Evolutionary conservation across 2,888 invertebrate species (phyloP).

Genomic region (Agrotis segetum): DNA sequence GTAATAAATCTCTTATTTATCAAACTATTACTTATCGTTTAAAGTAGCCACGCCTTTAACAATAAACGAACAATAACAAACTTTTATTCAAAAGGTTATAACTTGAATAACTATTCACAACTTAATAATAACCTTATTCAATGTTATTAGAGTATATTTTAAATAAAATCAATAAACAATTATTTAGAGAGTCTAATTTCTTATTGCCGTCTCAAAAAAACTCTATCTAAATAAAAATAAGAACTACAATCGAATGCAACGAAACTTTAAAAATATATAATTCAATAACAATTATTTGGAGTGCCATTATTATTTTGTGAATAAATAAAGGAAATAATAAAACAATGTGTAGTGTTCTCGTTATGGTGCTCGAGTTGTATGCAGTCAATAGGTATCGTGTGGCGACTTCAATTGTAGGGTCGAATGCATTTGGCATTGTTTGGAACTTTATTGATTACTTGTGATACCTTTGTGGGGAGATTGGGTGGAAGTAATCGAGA

Average conservation of each 20-base stretch:
- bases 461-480: conserved; percentile 58
- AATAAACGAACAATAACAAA: conserved; percentile 54
- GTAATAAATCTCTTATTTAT: conserved; percentile 55
- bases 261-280: conserved; percentile 19
- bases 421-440: conserved; percentile 57
- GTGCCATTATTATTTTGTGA: conserved; percentile 56
- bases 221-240: conserved; percentile 12
- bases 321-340: conserved; percentile 61
- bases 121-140: conserved; percentile 11
- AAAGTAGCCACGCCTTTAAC: conserved; percentile 65
- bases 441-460: conserved; percentile 56
- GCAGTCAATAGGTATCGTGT: conserved; percentile 70
- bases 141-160: conserved; percentile 15
- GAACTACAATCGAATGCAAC: conserved; percentile 15
- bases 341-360: conserved; percentile 63
- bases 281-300: conserved; percentile 62
- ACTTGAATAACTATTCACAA: conserved; percentile 11
- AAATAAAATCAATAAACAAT: conserved; percentile 1
- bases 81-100: conserved; percentile 41
- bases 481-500: conserved; percentile 61
- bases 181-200: conserved; percentile 6
- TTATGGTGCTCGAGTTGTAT: conserved; percentile 54
- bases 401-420: conserved; percentile 62
- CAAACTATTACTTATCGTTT: conserved; percentile 60
- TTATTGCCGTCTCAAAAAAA: conserved; percentile 11